phyloP scores from a whole-genome alignment of 2,888 invertebrate genomes.

The Branchellion lobata region DNA sequence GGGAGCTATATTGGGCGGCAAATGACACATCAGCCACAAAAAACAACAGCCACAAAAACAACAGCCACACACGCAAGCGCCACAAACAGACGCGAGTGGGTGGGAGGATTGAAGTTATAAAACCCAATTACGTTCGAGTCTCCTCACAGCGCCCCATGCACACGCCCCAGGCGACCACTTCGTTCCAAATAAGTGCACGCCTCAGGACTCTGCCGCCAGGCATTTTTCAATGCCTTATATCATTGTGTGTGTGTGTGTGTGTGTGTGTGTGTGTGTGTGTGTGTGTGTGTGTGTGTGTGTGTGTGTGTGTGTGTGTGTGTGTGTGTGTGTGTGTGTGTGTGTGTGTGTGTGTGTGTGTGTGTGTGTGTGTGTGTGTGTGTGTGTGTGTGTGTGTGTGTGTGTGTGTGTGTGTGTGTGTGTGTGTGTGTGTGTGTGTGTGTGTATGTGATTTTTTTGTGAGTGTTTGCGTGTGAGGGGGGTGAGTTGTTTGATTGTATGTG shows the following conservation, averaged over 20 bases:
- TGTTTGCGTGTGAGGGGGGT: neutral
- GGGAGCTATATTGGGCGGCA: no score
- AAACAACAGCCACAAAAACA: no score
- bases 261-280: conserved; percentile 1
- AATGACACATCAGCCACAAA: no score
- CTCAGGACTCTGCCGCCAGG: neutral
- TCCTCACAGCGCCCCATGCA: neutral
- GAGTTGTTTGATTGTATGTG: neutral
- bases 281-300: conserved; percentile 15
- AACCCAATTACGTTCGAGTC: conserved; percentile 8
- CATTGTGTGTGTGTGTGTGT: neutral
- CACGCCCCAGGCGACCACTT: neutral
- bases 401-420: neutral
- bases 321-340: conserved; percentile 23
- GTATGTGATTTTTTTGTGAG: neutral
- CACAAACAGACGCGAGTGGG: neutral
- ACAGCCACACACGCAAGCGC: no score
- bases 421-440: conserved; percentile 12
- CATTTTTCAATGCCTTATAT: neutral
- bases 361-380: neutral
- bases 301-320: conserved; percentile 10
- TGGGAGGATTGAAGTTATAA: conserved; percentile 1
- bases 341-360: conserved; percentile 18
- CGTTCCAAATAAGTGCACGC: conserved; percentile 19
- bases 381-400: neutral